A percentile compares a stretch with the other conserved stretches of the same genome.
Evolutionary conservation across 2,888 invertebrate genomes (phyloP).

Genomic region (Rhyacophila evoluta): DNA sequence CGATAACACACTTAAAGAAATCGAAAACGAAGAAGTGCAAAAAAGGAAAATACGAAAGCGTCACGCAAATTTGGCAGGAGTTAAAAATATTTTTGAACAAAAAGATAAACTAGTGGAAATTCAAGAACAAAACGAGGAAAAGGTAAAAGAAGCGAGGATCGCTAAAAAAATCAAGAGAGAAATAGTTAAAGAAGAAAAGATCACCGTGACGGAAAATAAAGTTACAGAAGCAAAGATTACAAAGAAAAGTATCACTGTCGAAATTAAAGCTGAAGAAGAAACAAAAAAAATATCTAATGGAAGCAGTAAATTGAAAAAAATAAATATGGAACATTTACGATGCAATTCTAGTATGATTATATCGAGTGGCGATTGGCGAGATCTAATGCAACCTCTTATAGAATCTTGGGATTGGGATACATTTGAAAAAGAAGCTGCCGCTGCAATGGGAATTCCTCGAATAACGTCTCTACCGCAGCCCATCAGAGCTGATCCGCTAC

Average conservation of each 20-base stretch:
- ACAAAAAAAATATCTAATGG: slow-evolving; percentile 58
- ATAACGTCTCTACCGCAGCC: slow-evolving; percentile 66
- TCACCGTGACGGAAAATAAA: neutral
- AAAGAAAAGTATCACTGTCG: neutral
- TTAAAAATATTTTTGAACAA: slow-evolving; percentile 81
- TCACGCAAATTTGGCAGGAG: slow-evolving; percentile 74
- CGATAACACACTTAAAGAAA: slow-evolving; percentile 73
- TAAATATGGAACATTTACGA: slow-evolving; percentile 62
- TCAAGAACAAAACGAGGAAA: slow-evolving; percentile 71
- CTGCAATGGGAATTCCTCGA: slow-evolving; percentile 67
- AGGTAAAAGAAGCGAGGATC: slow-evolving; percentile 62
- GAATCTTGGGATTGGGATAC: slow-evolving; percentile 76
- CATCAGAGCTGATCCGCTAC: slow-evolving; percentile 66
- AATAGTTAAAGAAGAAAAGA: slow-evolving; percentile 58
- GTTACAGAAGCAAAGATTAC: slow-evolving; percentile 26
- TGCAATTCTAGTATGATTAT: slow-evolving; percentile 69
- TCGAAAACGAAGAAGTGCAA: slow-evolving; percentile 71
- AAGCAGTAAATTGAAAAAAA: slow-evolving; percentile 60
- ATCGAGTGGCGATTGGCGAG: slow-evolving; percentile 71
- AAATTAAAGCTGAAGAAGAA: neutral
- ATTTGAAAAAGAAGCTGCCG: slow-evolving; percentile 72
- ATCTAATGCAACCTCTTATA: slow-evolving; percentile 74
- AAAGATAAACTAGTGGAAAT: slow-evolving; percentile 79
- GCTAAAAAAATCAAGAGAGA: slow-evolving; percentile 57
- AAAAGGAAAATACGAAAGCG: slow-evolving; percentile 72